A percentile compares a stretch with the other conserved stretches of the same genome.
phyloP scores from a whole-genome alignment of 2,797 vertebrate genomes.

The Anomalospiza imberbis region DNA sequence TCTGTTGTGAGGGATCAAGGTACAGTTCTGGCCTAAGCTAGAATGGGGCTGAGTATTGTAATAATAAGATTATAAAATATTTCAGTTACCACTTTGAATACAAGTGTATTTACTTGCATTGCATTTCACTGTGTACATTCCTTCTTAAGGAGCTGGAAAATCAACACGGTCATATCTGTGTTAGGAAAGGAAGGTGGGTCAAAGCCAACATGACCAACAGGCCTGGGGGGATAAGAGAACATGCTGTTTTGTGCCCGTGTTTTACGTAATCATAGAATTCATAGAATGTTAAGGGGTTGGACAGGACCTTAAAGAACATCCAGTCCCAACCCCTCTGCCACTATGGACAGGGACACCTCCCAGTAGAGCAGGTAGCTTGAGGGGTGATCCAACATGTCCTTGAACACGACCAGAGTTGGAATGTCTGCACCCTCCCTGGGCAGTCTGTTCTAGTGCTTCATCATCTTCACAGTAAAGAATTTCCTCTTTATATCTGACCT shows the following conservation, averaged over 20 bases:
- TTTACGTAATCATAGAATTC: not conserved
- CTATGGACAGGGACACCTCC: not conserved
- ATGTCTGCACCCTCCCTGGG: fast-evolving
- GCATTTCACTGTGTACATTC: not conserved
- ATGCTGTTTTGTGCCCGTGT: fast-evolving
- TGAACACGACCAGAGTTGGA: not conserved
- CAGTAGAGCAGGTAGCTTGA: not conserved
- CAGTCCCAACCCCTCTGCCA: not conserved
- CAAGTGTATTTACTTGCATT: not conserved
- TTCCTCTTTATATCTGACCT: not conserved
- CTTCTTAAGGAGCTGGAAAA: not conserved
- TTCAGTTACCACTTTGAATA: not conserved
- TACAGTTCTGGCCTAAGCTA: not conserved
- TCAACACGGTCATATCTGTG: not conserved
- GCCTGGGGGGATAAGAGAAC: not conserved
- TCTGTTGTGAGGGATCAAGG: not conserved
- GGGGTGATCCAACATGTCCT: not conserved
- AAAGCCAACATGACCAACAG: not conserved
- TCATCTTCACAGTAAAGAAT: not conserved
- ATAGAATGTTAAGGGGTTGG: not conserved
- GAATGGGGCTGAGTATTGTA: not conserved
- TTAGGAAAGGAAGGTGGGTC: not conserved
- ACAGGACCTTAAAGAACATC: not conserved
- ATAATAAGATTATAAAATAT: not conserved
- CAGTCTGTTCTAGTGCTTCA: not conserved